Evolutionary conservation across 2,797 vertebrate genomes (phyloP).

Genomic region (Halcyon badia): DNA sequence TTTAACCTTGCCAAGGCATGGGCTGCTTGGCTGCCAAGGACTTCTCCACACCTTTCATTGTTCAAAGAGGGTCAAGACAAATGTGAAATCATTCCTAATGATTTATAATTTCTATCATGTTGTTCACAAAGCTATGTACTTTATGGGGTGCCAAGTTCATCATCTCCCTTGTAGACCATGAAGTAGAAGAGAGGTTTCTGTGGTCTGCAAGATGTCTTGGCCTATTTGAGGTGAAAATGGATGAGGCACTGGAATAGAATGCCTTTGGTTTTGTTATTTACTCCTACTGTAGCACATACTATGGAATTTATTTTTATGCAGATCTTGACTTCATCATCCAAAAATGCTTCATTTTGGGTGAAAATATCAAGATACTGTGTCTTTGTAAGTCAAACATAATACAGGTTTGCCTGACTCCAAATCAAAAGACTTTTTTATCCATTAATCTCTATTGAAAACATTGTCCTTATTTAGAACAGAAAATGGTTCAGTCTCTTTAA

Average conservation of each 20-base stretch:
- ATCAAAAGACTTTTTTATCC: neutral
- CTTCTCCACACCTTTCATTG: neutral
- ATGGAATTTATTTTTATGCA: neutral
- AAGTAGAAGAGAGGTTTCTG: neutral
- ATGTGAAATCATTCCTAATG: neutral
- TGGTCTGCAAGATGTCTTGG: neutral
- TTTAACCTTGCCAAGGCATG: neutral
- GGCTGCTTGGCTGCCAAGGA: neutral
- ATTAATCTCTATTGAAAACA: neutral
- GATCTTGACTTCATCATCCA: neutral
- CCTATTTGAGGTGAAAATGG: neutral
- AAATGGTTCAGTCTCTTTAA: neutral
- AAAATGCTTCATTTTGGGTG: neutral
- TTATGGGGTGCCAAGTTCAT: neutral
- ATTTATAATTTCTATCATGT: neutral
- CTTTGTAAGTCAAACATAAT: neutral
- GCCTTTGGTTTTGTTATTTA: neutral
- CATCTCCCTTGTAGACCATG: neutral
- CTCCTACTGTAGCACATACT: neutral
- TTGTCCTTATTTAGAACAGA: neutral
- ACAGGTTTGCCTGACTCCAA: neutral
- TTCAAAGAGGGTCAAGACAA: neutral
- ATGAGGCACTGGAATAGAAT: neutral
- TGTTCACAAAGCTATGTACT: neutral
- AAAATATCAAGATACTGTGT: neutral